These are phyloP conservation scores for Drosophila erecta DNA, from an alignment of 1,140 invertebrate genomes.

Conservation along the genomic window DNA sequence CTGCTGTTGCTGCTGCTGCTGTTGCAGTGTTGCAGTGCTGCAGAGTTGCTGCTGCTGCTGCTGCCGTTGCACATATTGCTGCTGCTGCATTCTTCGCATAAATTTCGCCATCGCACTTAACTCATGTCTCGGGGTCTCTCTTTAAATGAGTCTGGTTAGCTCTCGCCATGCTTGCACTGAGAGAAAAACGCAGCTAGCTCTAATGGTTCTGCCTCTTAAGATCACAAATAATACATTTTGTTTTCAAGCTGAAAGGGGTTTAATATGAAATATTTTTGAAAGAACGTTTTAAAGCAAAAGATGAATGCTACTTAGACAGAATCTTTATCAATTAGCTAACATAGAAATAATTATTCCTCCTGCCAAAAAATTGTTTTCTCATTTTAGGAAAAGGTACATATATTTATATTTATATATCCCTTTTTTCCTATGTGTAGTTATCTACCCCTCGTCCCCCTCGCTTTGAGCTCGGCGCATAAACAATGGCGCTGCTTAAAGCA, in stretches of 20 bases:
- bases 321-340: no score
- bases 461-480: conserved; percentile 38
- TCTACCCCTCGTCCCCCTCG: conserved; percentile 2
- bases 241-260: no score
- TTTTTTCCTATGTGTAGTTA: not conserved
- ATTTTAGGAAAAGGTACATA: not conserved
- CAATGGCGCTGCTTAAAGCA: conserved; percentile 67
- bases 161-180: conserved; percentile 6
- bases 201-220: no score
- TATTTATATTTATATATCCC: not conserved
- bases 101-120: conserved; percentile 80
- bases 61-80: conserved; percentile 71
- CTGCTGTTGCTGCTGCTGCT: conserved; percentile 23
- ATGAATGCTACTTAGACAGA: no score
- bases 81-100: conserved; percentile 81
- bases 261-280: no score
- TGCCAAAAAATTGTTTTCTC: not conserved
- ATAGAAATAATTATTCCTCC: no score
- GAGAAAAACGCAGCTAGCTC: not conserved
- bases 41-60: conserved; percentile 38
- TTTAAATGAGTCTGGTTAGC: conserved; percentile 74
- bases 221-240: no score
- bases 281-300: no score
- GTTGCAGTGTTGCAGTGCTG: conserved; percentile 9
- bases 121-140: conserved; percentile 69